These are phyloP conservation scores for Thamnophis elegans DNA, from an alignment of 2,797 vertebrate species.

Conservation along the genomic window DNA sequence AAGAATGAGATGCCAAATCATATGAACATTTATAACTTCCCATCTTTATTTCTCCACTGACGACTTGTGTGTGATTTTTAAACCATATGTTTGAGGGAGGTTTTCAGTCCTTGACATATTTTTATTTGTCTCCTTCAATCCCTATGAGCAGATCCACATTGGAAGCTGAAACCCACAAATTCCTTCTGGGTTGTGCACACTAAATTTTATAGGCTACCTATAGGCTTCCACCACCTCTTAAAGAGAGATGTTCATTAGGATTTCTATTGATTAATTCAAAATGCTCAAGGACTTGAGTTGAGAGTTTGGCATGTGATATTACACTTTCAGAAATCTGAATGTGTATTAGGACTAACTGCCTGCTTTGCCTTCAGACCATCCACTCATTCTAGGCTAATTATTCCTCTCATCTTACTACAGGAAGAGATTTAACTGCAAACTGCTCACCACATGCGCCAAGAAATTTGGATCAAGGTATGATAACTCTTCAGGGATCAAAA, in stretches of 20 bases:
- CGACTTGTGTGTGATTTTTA: conserved; percentile 5
- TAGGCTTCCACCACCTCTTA: conserved; percentile 27
- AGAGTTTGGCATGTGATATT: conserved; percentile 37
- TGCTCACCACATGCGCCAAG: conserved; percentile 28
- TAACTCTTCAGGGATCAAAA: background rate
- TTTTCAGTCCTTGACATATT: background rate
- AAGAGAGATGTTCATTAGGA: conserved; percentile 35
- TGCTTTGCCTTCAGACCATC: background rate
- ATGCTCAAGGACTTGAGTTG: conserved; percentile 32
- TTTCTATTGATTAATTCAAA: conserved; percentile 37
- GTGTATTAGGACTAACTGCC: background rate
- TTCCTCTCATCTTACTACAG: conserved; percentile 16
- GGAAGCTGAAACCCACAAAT: conserved; percentile 39
- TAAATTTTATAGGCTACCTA: conserved; percentile 35
- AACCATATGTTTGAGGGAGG: background rate
- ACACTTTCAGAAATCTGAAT: conserved; percentile 20
- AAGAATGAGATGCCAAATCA: accelerated
- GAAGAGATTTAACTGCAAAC: conserved; percentile 16
- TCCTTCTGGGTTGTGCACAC: conserved; percentile 19
- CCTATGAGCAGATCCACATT: conserved; percentile 39
- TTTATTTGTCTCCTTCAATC: conserved; percentile 23
- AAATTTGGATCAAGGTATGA: background rate
- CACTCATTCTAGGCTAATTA: conserved; percentile 2
- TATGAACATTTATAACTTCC: background rate
- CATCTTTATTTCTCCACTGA: background rate